Conservation (phyloP, 2,113 vertebrate genomes). For the Cavia aperea region DNA sequence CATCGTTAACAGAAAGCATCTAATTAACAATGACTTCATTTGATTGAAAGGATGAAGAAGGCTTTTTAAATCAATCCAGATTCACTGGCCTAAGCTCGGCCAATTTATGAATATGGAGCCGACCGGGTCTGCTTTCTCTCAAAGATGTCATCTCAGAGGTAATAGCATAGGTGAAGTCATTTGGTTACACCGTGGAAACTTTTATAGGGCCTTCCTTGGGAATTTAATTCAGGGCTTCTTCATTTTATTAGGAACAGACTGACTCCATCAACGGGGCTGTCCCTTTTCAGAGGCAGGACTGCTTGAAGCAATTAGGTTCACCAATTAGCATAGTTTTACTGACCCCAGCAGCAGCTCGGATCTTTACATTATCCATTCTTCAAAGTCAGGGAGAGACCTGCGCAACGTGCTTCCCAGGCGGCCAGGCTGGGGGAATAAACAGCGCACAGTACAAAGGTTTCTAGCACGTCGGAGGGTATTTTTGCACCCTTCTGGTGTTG, state of each 20-base stretch:
- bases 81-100: slow-evolving; percentile 71
- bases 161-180: slow-evolving; percentile 77
- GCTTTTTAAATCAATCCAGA: slow-evolving; percentile 76
- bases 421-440: slow-evolving; percentile 39
- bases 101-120: slow-evolving; percentile 75
- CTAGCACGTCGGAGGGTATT: neutral
- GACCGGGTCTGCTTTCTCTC: slow-evolving; percentile 74
- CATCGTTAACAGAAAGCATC: slow-evolving; percentile 72
- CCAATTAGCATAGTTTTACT: slow-evolving; percentile 77
- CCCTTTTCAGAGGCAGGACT: slow-evolving; percentile 74
- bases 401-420: slow-evolving; percentile 49
- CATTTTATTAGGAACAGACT: slow-evolving; percentile 81
- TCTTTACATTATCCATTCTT: slow-evolving; percentile 68
- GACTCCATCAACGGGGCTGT: slow-evolving; percentile 72
- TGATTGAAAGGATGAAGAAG: slow-evolving; percentile 75
- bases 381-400: slow-evolving; percentile 56
- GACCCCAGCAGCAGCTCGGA: slow-evolving; percentile 64
- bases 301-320: slow-evolving; percentile 79
- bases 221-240: slow-evolving; percentile 79
- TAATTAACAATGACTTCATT: slow-evolving; percentile 79
- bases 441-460: neutral
- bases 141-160: slow-evolving; percentile 75
- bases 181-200: slow-evolving; percentile 78
- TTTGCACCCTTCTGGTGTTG: neutral
- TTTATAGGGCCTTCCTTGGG: slow-evolving; percentile 76